Evolutionary conservation across 2,797 vertebrate genomes (phyloP), one percentile per base, ranked within the genome.

Genomic region (Macropus fuliginosus): DNA sequence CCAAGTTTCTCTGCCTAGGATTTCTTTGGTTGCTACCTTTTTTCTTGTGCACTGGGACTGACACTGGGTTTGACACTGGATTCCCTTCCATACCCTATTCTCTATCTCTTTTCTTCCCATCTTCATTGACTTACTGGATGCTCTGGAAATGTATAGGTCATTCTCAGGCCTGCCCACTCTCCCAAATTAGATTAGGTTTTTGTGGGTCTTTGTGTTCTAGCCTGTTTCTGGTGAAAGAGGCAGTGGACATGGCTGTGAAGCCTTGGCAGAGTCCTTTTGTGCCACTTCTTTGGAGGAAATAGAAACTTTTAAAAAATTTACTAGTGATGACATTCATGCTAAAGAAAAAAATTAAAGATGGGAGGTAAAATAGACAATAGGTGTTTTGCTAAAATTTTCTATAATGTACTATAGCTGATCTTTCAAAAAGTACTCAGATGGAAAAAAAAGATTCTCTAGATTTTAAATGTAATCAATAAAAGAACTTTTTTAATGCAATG

Each of bases 381-480:
- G 31, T 27, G 34, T 94, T 94, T 90, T 91, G 62, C 94, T 81
- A 94, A 96, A 90, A 8, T 0, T 12, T 91, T 93, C 54, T 55
- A 55, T 55, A 66, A 74, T 90, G 52, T 87, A 9, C 66, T 91
- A 55, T 55, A 1, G 56, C 40, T 55, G 62, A 62, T 94, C 66
- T 95, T 95, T 95, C 93, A 55, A 93, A 95, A 97, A 94, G 56
- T 59, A 95, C 9, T 10, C 57, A 66, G 40, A 3, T 93, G 95
- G 92, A n/a, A 96, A 95, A 56, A 93, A 91, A 94, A 57, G 87
- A 34, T 90, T 59, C 92, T 95, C 81, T 12, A 31, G 52, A 55
- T 55, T 24, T 34, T 57, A 92, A 89, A 13, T 59, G 46, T 56
- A 29, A 13, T 50, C 95, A 87, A 12, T 21, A 40, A 50, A 46